Evolutionary conservation across 2,888 invertebrate species (phyloP), one percentile per base, ranked within the genome.

Genomic region (Heterodera filipjevi): DNA sequence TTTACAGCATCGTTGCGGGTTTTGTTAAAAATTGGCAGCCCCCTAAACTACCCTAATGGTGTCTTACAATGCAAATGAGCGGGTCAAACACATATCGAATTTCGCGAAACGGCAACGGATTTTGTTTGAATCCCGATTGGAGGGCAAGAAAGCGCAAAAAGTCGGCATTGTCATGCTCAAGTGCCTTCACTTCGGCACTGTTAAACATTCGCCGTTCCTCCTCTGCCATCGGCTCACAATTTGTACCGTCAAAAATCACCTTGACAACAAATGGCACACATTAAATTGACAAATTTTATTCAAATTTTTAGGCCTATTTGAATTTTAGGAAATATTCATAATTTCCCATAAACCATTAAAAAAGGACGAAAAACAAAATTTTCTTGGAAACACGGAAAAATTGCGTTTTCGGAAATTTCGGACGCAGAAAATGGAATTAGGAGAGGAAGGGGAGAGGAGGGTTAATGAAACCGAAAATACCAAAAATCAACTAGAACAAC

Each of bases 191-290:
- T 75, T 81, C 80, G 74, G 79, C n/a, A 22, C 71, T 79, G 22
- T 33, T 46, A 70, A 81, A 86, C 46, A 85, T 75, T 1, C 46
- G 35, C 19, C 83, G 77, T 74, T 81, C 81, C 72, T 86, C 86
- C 0, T 64, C 71, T 22, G 82, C 83, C 14, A 86, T 86, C 10
- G 70, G 53, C 53, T 85, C 87, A 77, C 88, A 88, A 16, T 77
- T 44, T 19, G 83, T 78, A 14, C 81, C 80, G 76, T 87, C 87
- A 79, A 86, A 85, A 0, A 87, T 79, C 66, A 85, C 80, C 84
- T 85, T 79, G 33, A 82, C 59, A 53, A 0, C 49, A 76, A 76
- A 27, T n/a, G 35, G 16, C 6, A 49, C 39, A 39, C 39, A n/a
- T n/a, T n/a, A n/a, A n/a, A n/a, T n/a, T n/a, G n/a, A n/a, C n/a